Conservation (phyloP, 2,888 invertebrate species). For the Papilio gigon region DNA sequence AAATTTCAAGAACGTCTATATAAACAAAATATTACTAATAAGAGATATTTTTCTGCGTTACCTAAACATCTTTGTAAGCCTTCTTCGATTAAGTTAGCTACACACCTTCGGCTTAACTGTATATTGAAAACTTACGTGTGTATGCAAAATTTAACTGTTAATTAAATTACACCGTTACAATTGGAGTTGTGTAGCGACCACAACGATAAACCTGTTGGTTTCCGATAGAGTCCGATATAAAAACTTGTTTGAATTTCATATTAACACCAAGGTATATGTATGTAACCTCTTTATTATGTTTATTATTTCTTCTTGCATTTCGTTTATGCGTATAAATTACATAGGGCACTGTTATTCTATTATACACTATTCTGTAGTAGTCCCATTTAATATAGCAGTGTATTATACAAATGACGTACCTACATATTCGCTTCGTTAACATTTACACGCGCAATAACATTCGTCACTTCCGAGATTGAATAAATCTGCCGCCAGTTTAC, state of each 20-base stretch:
- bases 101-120: no score
- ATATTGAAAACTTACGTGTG: no score
- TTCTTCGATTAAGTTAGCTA: no score
- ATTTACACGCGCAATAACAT: constrained; percentile 22
- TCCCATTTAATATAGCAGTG: neutral
- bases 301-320: neutral
- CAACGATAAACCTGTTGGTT: no score
- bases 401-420: neutral
- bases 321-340: neutral
- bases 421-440: constrained; percentile 14
- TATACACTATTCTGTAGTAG: neutral
- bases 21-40: neutral
- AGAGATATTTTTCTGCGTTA: neutral
- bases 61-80: neutral
- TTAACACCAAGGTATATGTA: no score
- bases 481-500: constrained; percentile 25
- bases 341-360: neutral
- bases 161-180: no score
- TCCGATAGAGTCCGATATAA: no score
- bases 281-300: no score
- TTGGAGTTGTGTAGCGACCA: no score
- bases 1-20: neutral
- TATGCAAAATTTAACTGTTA: no score
- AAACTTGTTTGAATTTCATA: no score
- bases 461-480: constrained; percentile 25